Percentiles rank a stretch among this genome's conserved stretches.
Evolutionary conservation across 1,140 invertebrate genomes (phyloP).

Genomic region (Aphelinus certus): DNA sequence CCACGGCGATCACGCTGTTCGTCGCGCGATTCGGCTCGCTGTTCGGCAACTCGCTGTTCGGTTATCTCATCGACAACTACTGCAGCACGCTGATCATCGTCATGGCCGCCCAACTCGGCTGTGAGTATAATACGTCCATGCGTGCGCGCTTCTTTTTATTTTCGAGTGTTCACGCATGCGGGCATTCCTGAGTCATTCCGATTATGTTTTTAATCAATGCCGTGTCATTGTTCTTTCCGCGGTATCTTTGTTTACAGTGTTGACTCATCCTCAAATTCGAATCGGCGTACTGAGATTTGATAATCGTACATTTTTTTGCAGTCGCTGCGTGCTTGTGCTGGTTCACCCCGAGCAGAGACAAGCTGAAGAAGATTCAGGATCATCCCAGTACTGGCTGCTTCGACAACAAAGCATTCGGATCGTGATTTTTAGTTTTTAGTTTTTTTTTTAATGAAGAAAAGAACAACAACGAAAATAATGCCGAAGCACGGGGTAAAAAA

Average conservation of each 20-base stretch:
- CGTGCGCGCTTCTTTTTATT: no score
- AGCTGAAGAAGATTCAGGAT: constrained; percentile 28
- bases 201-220: no score
- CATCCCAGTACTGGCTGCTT: neutral
- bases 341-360: constrained; percentile 42
- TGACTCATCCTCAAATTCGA: no score
- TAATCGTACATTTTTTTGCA: constrained; percentile 37
- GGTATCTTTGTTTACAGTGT: no score
- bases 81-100: constrained; percentile 54
- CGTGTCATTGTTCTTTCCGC: no score
- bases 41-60: constrained; percentile 56
- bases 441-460: neutral
- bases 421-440: neutral
- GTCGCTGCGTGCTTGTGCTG: constrained; percentile 43
- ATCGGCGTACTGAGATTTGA: no score
- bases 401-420: neutral
- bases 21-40: constrained; percentile 57
- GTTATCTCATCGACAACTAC: constrained; percentile 60
- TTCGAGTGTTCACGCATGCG: no score
- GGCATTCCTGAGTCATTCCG: no score
- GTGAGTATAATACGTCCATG: constrained; percentile 43
- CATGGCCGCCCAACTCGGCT: constrained; percentile 52
- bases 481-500: no score
- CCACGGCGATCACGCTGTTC: constrained; percentile 54
- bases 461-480: no score